Percentiles rank a stretch among this genome's conserved stretches.
Conservation (phyloP, 2,888 invertebrate genomes). For the Parasteatoda lunata region DNA sequence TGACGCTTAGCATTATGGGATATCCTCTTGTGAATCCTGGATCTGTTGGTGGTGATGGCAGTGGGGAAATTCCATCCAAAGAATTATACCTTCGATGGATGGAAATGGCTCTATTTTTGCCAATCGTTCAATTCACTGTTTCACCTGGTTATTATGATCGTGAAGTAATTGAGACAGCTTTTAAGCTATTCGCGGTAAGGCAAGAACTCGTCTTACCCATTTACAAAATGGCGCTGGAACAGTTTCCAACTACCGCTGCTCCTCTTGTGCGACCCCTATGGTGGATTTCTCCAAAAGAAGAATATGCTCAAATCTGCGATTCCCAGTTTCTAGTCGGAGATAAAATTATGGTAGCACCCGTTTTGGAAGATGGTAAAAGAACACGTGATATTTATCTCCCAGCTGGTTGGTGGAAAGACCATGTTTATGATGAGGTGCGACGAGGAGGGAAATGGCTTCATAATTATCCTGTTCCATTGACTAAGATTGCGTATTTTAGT, state of each 20-base stretch:
- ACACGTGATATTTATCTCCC: slow-evolving; percentile 88
- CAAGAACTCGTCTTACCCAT: slow-evolving; percentile 80
- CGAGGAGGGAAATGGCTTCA: slow-evolving; percentile 94
- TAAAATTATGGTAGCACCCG: slow-evolving; percentile 91
- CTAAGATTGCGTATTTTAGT: slow-evolving; percentile 71
- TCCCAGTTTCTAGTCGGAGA: slow-evolving; percentile 93
- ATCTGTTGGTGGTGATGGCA: slow-evolving; percentile 88
- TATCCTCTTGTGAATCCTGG: slow-evolving; percentile 95
- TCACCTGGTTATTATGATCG: slow-evolving; percentile 90
- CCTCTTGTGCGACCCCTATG: slow-evolving; percentile 91
- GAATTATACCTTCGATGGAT: slow-evolving; percentile 93
- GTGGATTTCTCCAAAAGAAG: slow-evolving; percentile 88
- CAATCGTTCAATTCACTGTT: slow-evolving; percentile 92
- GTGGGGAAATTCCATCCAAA: slow-evolving; percentile 80
- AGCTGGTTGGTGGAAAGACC: slow-evolving; percentile 91
- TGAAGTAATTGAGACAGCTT: slow-evolving; percentile 75
- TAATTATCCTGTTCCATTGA: slow-evolving; percentile 78
- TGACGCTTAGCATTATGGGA: slow-evolving; percentile 91
- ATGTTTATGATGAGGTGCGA: slow-evolving; percentile 85
- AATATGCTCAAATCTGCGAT: slow-evolving; percentile 82
- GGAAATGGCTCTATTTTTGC: slow-evolving; percentile 90
- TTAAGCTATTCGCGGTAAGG: slow-evolving; percentile 79
- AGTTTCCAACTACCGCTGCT: slow-evolving; percentile 83
- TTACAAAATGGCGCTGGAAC: slow-evolving; percentile 84
- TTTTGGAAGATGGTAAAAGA: slow-evolving; percentile 82